phyloP scores from a whole-genome alignment of 2,797 vertebrate species.

The Masticophis lateralis region DNA sequence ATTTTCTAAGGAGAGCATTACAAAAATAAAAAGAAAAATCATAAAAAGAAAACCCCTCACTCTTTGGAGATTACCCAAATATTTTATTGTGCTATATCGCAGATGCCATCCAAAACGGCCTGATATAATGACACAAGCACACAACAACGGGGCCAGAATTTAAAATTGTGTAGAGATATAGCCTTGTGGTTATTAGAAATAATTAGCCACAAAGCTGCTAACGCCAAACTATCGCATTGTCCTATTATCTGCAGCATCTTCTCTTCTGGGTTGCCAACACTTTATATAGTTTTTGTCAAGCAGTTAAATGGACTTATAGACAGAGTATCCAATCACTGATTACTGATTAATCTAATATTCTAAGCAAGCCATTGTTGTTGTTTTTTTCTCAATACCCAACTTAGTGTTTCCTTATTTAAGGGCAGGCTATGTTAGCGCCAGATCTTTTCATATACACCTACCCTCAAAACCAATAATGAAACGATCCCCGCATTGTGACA shows the following conservation, averaged over 20 bases:
- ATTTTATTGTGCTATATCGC: slow-evolving; percentile 68
- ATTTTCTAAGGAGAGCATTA: slow-evolving; percentile 69
- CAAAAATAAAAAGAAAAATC: slow-evolving; percentile 19
- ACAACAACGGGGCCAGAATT: slow-evolving; percentile 30
- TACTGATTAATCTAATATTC: slow-evolving; percentile 58
- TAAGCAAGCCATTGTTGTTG: slow-evolving; percentile 38
- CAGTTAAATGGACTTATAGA: slow-evolving; percentile 29
- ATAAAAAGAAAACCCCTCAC: not conserved
- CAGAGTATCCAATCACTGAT: slow-evolving; percentile 31
- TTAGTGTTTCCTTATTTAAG: slow-evolving; percentile 65
- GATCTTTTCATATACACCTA: slow-evolving; percentile 49
- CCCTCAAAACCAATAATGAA: slow-evolving; percentile 18
- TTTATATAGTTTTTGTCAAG: slow-evolving; percentile 18
- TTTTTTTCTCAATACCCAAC: slow-evolving; percentile 58
- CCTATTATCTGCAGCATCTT: slow-evolving; percentile 16
- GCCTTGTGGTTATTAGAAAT: slow-evolving; percentile 59
- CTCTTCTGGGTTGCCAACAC: slow-evolving; percentile 22
- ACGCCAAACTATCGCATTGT: slow-evolving; percentile 28
- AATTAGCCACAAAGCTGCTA: slow-evolving; percentile 57
- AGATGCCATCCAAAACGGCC: slow-evolving; percentile 56
- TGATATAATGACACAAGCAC: slow-evolving; percentile 53
- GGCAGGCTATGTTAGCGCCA: slow-evolving; percentile 51
- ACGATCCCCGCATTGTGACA: slow-evolving; percentile 65
- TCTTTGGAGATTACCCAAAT: slow-evolving; percentile 73
- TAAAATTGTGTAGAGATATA: slow-evolving; percentile 42